Evolutionary conservation across 2,113 vertebrate species (phyloP).

Genomic region (Myocastor coypus): DNA sequence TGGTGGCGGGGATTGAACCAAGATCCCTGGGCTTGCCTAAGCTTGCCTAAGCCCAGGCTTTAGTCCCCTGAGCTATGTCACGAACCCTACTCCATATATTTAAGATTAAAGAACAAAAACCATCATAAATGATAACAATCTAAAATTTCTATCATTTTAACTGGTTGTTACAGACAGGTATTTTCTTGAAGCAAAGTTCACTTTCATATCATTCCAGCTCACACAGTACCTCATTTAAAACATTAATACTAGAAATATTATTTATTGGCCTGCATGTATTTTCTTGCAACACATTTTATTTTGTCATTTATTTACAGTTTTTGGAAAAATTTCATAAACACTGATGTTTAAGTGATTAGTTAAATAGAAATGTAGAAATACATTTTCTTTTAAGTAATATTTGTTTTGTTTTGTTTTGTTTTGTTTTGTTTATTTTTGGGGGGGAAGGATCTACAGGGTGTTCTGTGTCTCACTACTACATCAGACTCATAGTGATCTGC

Average conservation of each 20-base stretch:
- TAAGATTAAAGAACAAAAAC: not conserved
- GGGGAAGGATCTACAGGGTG: no score
- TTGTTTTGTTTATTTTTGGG: no score
- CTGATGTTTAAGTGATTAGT: not conserved
- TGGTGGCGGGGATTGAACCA: no score
- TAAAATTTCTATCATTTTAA: not conserved
- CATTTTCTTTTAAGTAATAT: not conserved
- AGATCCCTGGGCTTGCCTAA: no score
- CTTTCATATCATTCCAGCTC: not conserved
- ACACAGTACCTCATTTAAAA: not conserved
- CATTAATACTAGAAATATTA: not conserved
- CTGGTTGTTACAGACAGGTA: not conserved
- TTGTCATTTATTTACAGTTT: not conserved
- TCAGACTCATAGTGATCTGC: no score
- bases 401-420: no score
- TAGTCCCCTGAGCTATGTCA: no score
- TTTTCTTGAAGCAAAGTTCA: not conserved
- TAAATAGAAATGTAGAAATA: not conserved
- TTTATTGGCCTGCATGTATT: not conserved
- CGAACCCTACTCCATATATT: no score
- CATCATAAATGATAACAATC: not conserved
- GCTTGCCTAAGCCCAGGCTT: no score
- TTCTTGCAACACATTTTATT: not conserved
- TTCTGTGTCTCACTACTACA: no score
- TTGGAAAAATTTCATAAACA: not conserved